A percentile compares a stretch with the other conserved stretches of the same genome.
Evolutionary conservation across 2,888 invertebrate species (phyloP).

Genomic region (Gryllus longicercus): DNA sequence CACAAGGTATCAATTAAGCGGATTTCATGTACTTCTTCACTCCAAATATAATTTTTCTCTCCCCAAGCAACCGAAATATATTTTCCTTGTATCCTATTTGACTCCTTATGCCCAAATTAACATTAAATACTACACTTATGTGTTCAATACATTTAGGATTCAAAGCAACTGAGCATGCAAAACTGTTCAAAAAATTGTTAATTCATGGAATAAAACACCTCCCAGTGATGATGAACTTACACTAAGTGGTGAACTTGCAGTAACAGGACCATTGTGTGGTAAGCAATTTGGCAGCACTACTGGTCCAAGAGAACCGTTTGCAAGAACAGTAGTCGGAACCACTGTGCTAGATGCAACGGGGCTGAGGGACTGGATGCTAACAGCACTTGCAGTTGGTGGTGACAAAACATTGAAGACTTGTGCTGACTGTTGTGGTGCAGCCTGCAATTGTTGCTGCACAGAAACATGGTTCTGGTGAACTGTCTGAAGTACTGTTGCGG

Average conservation of each 20-base stretch:
- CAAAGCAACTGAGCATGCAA: too few species aligned
- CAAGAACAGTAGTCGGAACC: neutral
- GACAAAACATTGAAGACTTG: constrained; percentile 1
- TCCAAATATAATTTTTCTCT: too few species aligned
- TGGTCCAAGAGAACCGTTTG: neutral
- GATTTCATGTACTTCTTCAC: too few species aligned
- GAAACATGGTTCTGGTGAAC: neutral
- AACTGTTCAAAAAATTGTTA: too few species aligned
- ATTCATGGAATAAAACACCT: too few species aligned
- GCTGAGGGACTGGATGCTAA: neutral
- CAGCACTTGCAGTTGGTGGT: neutral
- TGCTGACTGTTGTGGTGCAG: neutral
- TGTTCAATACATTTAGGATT: too few species aligned
- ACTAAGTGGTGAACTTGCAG: neutral
- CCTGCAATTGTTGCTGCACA: neutral
- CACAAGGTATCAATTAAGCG: too few species aligned
- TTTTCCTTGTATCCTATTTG: too few species aligned
- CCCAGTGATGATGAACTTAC: neutral
- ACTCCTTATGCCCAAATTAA: too few species aligned
- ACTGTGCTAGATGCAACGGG: neutral
- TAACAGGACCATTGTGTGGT: neutral
- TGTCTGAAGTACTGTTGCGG: neutral
- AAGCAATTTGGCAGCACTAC: neutral
- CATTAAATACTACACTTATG: too few species aligned
- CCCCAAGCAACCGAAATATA: too few species aligned